Evolutionary conservation across 2,113 vertebrate species (phyloP), one percentile per base, ranked within the genome.

Genomic region (Antechinus stuartii): DNA sequence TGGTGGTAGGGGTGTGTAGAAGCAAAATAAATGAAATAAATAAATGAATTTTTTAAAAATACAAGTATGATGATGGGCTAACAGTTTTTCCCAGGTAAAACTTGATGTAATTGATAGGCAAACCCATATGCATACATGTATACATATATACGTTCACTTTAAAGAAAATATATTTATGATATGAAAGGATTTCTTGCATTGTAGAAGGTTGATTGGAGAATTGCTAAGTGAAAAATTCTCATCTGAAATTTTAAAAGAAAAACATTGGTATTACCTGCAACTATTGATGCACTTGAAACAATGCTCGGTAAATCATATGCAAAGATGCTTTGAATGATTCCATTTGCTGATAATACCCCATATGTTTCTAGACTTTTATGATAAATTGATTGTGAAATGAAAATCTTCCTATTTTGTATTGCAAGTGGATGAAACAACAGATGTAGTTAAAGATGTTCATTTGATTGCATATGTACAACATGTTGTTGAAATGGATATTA

Each of bases 371-470:
- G 68, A 84, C 68, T 84, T 84, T 84, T 84, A 84, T 84, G 68
- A 84, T 84, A 84, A 84, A 84, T 84, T 84, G 68, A 84, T 84
- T 84, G 68, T 84, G 68, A 84, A 84, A 84, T 42, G 68, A 84
- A 84, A 84, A 42, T 84, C 68, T 84, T 84, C 68, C 68, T 84
- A 84, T 84, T 84, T 84, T 84, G 68, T 84, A 84, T 84, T 84
- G 68, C 68, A 84, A 84, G 68, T 84, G 68, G 68, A 84, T 84
- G 68, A 42, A 84, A 84, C 68, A 84, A 84, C 68, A 84, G 68
- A 84, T 84, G 68, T 84, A 84, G 68, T 84, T 84, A 84, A 84
- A 84, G 68, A 84, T 84, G 68, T 84, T 84, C 68, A 84, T 84
- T 84, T 84, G 68, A 84, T 84, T 84, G 42, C 68, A 84, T 84